Percentiles rank a stretch among this genome's conserved stretches.
These are phyloP conservation scores for Pyrrhia umbra DNA, from an alignment of 2,888 invertebrate species.

Conservation along the genomic window DNA sequence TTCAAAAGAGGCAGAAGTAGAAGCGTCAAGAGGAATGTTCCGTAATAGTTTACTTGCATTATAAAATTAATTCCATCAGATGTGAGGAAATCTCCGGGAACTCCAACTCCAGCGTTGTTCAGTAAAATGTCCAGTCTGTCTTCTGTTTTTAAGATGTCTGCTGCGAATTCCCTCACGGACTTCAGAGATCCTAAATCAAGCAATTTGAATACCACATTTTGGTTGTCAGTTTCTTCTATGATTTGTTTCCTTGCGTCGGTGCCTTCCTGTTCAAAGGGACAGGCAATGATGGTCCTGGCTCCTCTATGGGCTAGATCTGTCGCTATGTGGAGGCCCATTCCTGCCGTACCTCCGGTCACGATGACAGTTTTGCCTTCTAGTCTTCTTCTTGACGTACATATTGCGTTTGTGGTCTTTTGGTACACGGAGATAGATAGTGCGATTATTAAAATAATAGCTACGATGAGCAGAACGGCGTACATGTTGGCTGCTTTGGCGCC, in stretches of 20 bases:
- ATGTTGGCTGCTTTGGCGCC: constrained; percentile 3
- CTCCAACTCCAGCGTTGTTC: constrained; percentile 95
- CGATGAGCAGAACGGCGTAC: constrained; percentile 24
- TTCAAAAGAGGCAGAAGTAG: constrained; percentile 69
- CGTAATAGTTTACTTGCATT: constrained; percentile 97
- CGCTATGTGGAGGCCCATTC: constrained; percentile 77
- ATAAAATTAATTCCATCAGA: constrained; percentile 95
- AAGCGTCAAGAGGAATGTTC: constrained; percentile 93
- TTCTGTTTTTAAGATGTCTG: constrained; percentile 92
- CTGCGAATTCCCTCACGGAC: constrained; percentile 94
- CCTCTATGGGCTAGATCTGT: constrained; percentile 77
- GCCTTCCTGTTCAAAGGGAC: constrained; percentile 77
- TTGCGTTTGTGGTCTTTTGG: constrained; percentile 63
- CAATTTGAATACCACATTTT: constrained; percentile 91
- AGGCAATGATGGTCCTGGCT: constrained; percentile 77
- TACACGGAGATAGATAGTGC: constrained; percentile 32
- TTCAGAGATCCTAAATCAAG: constrained; percentile 93
- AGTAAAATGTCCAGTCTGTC: constrained; percentile 93
- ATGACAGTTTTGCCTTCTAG: constrained; percentile 59
- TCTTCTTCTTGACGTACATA: constrained; percentile 53
- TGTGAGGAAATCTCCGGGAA: constrained; percentile 82
- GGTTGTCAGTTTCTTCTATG: constrained; percentile 90
- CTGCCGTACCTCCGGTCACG: constrained; percentile 80
- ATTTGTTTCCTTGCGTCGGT: constrained; percentile 88
- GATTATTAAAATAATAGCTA: constrained; percentile 27